Evolutionary conservation across 2,797 vertebrate genomes (phyloP), one percentile per base, ranked within the genome.

Genomic region (Setipinna tenuifilis): DNA sequence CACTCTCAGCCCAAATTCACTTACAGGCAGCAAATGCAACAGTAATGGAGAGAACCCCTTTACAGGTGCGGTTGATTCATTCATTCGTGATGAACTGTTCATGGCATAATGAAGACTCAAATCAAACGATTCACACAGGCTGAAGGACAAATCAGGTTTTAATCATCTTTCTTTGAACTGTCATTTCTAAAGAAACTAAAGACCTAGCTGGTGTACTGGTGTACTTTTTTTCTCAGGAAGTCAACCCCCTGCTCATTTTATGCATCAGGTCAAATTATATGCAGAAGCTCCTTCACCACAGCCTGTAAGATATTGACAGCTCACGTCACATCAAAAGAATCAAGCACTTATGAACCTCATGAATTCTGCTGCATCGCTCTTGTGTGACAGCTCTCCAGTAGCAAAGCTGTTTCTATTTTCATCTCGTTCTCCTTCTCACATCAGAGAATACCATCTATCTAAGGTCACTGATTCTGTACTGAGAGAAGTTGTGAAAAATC

Each of bases 61-160:
- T 93, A 87, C 87, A 88, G 87, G 88, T 92, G 91, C 93, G 92
- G 91, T 90, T 91, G 90, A 94, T 92, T 94, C 92, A 94, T 92
- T 94, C 92, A 94, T 88, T 89, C 89, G 88, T 91, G 92, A 93
- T 84, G 89, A 85, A 91, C 89, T 88, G 85, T 81, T 86, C 87
- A 83, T 31, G 81, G 81, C 82, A 81, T 65, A 85, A 85, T 85
- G 48, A 87, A 87, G 84, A 87, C 84, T 58, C 84, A 85, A 44
- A 83, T 41, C 82, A 83, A 84, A 85, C 23, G 57, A 71, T 81
- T 84, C 75, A 82, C 78, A 2, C 81, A 12, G 17, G 44, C 85
- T 84, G 62, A 84, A 85, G 46, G 50, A 80, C 46, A 82, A 58
- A 75, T 75, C 14, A 75, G 31, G 31, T 41, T 35, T 19, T 19